Evolutionary conservation across 53 echinoderm and acorn worm species (phyloP), one percentile per base, ranked within the genome.

Genomic region (Luidia sarsii): DNA sequence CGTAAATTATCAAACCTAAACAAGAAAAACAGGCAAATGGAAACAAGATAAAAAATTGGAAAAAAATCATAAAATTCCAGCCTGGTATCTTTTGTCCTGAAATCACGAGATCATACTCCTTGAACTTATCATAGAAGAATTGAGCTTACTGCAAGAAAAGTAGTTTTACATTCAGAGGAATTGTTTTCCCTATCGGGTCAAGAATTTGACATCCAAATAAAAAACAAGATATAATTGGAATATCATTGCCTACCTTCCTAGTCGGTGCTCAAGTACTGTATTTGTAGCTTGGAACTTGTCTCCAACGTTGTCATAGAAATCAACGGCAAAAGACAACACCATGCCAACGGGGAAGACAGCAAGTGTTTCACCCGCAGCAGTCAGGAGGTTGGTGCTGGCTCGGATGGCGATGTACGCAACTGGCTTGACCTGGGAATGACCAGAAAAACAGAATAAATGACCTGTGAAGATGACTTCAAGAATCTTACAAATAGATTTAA

Each of bases 371-470:
- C 39, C 68, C 25, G 25, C 23, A 10, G 90, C 91, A 20, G 86
- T 88, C 24, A 80, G 86, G n/a, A 85, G 86, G 39, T 83, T 75
- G 33, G 82, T 90, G 18, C 52, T 64, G 51, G 88, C 88, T 30
- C 93, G 86, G 22, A 96, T 81, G 38, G 91, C 90, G 1, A 93
- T 86, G 69, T 96, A 96, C 3, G 93, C 88, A n/a, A 96, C 93
- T 38, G 97, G 93, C 62, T 93, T 96, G 59, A 96, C 91, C 97
- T 96, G 46, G 2, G n/a, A n/a, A n/a, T n/a, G n/a, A n/a, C n/a
- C n/a, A n/a, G n/a, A n/a, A n/a, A n/a, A n/a, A 23, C 15, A 18
- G 33, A 62, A 3, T 2, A 23, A 0, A 19, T 11, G 4, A 63
- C 64, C 34, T 4, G 4, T 63, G 25, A 61, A 64, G 14, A 22